Evolutionary conservation across 2,888 invertebrate species (phyloP), one percentile per base, ranked within the genome.

Genomic region (Nomada fabriciana): DNA sequence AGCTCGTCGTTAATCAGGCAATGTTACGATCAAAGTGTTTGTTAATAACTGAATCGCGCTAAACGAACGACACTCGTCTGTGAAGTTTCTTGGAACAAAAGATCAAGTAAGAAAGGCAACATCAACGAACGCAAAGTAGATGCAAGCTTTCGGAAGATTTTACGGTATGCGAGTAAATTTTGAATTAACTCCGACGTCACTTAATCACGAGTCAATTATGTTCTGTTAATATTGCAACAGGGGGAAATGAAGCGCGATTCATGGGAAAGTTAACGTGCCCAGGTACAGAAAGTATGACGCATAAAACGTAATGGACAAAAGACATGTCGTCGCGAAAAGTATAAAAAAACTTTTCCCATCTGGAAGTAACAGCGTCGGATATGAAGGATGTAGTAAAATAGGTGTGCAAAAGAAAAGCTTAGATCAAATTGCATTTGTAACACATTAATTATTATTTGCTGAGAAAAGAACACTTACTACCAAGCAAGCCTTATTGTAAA

Each of bases 161-260:
- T 52, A 59, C 52, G 25, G 43, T 52, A n/a, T 25, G 60, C 52
- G 59, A 29, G 59, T 74, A 25, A 77, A 77, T 74, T 74, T 77
- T 74, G 74, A 77, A 77, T 60, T 77, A 77, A 77, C 53, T 52
- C n/a, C 65, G n/a, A 20, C 52, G 74, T 74, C 74, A 60, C 59
- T 77, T 74, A 74, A 77, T 77, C 74, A 65, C 57, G 52, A 59
- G 52, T 52, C 73, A 73, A 73, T 73, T 63, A 76, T 50, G 50
- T 50, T 47, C 65, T 60, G 77, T 59, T 73, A 64, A 59, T 76
- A 73, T 65, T 65, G 59, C 47, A 73, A 59, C 76, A 57, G 50
- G 15, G 29, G 73, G 59, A 76, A 57, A 76, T 52, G 50, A 59
- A 64, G 73, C 42, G 73, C 57, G 73, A 73, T 76, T 76, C 57